Percentiles rank a stretch among this genome's conserved stretches.
Conservation (phyloP, 2,888 invertebrate genomes). For the Strigamia transsilvanica region DNA sequence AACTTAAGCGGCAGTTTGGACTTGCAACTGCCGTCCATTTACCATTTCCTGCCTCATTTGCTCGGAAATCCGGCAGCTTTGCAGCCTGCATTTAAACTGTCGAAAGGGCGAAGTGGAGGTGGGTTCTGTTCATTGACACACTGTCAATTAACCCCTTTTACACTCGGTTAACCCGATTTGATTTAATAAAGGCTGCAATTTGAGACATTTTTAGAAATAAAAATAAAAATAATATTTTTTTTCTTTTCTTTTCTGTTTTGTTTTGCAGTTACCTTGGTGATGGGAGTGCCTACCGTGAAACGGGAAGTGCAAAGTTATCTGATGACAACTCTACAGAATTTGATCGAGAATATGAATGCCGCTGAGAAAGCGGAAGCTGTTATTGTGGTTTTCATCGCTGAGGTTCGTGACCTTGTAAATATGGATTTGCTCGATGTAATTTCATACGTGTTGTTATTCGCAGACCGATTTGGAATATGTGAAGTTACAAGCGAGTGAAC, state of each 20-base stretch:
- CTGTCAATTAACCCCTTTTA: not conserved
- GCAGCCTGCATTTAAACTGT: slow-evolving; percentile 79
- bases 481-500: slow-evolving; percentile 75
- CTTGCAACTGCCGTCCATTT: slow-evolving; percentile 79
- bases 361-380: slow-evolving; percentile 79
- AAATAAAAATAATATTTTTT: too few relatives aligned
- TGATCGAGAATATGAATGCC: slow-evolving; percentile 79
- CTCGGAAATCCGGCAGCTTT: slow-evolving; percentile 79
- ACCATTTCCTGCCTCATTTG: slow-evolving; percentile 87
- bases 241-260: not conserved
- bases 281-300: slow-evolving; percentile 90
- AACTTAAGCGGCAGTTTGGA: slow-evolving; percentile 68
- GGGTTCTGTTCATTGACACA: slow-evolving; percentile 57
- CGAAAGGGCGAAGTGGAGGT: slow-evolving; percentile 75
- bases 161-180: not conserved
- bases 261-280: slow-evolving; percentile 76
- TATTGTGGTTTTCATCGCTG: slow-evolving; percentile 87
- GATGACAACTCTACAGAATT: slow-evolving; percentile 82
- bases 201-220: too few relatives aligned
- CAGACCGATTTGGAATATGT: slow-evolving; percentile 80
- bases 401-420: slow-evolving; percentile 63
- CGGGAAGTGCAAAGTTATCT: slow-evolving; percentile 88
- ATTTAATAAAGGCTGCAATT: too few relatives aligned
- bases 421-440: slow-evolving; percentile 1
- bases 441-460: slow-evolving; percentile 61